phyloP scores from a whole-genome alignment of 2,113 vertebrate species.

The Phycodurus eques region DNA sequence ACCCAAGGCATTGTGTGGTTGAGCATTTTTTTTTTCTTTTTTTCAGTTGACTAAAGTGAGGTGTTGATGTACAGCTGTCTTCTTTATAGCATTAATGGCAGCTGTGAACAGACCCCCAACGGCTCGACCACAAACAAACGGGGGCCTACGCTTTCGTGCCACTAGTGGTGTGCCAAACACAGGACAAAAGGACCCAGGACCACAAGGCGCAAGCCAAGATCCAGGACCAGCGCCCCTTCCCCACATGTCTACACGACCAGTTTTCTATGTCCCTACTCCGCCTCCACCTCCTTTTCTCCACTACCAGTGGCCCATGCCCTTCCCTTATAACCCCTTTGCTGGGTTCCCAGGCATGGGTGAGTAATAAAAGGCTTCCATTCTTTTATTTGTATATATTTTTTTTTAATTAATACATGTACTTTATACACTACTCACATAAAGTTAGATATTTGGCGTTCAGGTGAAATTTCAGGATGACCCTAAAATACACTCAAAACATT shows the following conservation, averaged over 20 bases:
- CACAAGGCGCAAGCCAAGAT: constrained; percentile 15
- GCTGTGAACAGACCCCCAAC: background rate
- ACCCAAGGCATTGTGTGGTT: background rate
- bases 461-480: no score
- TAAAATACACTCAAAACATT: no score
- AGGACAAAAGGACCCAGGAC: constrained; percentile 19
- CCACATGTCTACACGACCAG: constrained; percentile 2
- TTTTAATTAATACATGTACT: background rate
- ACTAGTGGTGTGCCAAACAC: background rate
- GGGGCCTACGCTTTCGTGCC: background rate
- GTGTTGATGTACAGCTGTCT: fast-evolving
- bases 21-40: background rate
- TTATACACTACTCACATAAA: background rate
- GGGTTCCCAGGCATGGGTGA: constrained; percentile 57
- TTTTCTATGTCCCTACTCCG: constrained; percentile 44
- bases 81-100: background rate
- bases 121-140: constrained; percentile 8
- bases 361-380: background rate
- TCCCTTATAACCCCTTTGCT: constrained; percentile 46
- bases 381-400: no score
- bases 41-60: background rate
- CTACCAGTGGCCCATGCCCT: constrained; percentile 61
- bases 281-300: constrained; percentile 43
- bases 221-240: constrained; percentile 9
- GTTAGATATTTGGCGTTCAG: no score